Percentiles rank a stretch among this genome's conserved stretches.
phyloP scores from a whole-genome alignment of 1,140 invertebrate species.

The Pogonomyrmex barbatus region DNA sequence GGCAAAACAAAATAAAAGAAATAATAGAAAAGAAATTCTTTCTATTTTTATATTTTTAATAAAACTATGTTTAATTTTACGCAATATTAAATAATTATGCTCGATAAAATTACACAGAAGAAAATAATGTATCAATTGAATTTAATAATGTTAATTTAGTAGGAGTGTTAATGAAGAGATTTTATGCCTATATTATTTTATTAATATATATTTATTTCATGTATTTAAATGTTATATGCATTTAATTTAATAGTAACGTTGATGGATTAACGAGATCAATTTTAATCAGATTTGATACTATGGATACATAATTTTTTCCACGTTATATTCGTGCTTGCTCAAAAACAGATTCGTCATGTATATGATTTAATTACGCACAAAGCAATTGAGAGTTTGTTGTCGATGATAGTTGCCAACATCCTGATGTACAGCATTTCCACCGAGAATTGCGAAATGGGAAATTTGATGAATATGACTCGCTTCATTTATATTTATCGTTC shows the following conservation, averaged over 20 bases:
- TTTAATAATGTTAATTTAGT: too few species aligned
- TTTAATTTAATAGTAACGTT: too few species aligned
- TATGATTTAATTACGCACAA: constrained; percentile 14
- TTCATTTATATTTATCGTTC: neutral
- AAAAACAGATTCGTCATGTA: constrained; percentile 32
- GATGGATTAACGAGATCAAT: too few species aligned
- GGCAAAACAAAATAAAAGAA: neutral
- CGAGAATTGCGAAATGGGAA: constrained; percentile 3
- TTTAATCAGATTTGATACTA: too few species aligned
- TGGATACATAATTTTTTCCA: too few species aligned
- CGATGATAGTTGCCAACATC: neutral
- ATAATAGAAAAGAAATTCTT: too few species aligned
- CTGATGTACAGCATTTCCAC: neutral
- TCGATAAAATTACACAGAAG: neutral
- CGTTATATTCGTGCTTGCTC: neutral
- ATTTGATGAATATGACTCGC: neutral
- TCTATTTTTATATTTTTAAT: neutral
- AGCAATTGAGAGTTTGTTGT: neutral
- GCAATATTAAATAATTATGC: neutral
- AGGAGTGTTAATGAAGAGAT: too few species aligned
- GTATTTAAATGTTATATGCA: too few species aligned
- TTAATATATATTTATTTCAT: too few species aligned
- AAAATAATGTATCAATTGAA: too few species aligned
- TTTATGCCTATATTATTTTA: too few species aligned
- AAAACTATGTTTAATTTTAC: neutral